These are phyloP conservation scores for Urosaurus nigricauda DNA, from an alignment of 2,797 vertebrate species.

Conservation along the genomic window DNA sequence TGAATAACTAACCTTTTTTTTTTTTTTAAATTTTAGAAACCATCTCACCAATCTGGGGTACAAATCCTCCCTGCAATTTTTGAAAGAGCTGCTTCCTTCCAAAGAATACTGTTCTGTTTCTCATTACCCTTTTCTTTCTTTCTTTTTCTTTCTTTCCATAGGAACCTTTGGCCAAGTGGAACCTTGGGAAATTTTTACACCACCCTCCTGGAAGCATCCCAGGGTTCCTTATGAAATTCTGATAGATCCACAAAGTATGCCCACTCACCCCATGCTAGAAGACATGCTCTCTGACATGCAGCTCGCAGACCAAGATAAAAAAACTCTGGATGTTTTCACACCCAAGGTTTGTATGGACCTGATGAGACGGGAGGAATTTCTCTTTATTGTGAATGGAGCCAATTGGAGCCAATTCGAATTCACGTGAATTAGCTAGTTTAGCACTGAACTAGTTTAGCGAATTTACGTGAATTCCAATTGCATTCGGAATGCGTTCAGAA, in stretches of 20 bases:
- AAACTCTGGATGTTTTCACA: constrained; percentile 23
- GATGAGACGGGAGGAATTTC: no score
- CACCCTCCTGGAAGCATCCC: constrained; percentile 84
- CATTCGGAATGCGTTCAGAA: no score
- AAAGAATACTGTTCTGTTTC: not conserved
- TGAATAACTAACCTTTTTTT: not conserved
- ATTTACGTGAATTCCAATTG: no score
- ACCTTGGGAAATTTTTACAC: constrained; percentile 78
- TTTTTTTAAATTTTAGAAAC: not conserved
- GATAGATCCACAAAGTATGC: constrained; percentile 79
- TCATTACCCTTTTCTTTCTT: no score
- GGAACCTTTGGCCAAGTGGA: constrained; percentile 85
- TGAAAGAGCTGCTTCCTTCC: not conserved
- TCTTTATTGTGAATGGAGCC: no score
- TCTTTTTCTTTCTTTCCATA: constrained; percentile 41
- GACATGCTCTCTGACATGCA: constrained; percentile 45
- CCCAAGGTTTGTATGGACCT: constrained; percentile 62
- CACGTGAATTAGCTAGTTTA: no score
- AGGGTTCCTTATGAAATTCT: constrained; percentile 81
- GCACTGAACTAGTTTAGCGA: no score
- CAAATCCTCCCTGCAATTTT: not conserved
- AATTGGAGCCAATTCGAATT: no score
- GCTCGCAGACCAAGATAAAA: constrained; percentile 38
- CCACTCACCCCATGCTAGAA: constrained; percentile 66
- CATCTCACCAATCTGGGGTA: not conserved